Base-by-base conservation (phyloP, 2,888 invertebrate species). In the Volucella inflata region DNA sequence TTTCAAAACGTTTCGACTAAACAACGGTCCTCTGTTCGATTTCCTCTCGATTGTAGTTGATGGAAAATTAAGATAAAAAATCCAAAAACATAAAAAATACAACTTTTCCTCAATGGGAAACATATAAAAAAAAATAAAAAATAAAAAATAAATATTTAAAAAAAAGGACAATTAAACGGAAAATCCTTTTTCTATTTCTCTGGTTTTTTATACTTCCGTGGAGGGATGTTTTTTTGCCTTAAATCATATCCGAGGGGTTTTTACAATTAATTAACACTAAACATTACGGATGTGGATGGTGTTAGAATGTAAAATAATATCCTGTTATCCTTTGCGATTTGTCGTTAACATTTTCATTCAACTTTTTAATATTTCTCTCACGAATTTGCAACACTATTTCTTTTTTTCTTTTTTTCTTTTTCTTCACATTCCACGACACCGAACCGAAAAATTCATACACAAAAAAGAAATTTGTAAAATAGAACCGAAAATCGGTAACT, bases 81-180 rank as follows among this genome's bases (percentile, higher is more conserved):
- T 81, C 85, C 85, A 72, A 85, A 81, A 85, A 85, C 85, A 81
- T 72, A 85, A 85, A 85, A 81, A 77, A 77, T 76, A 85, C 85
- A 81, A 85, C 85, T 46, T 57, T 30, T 51, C 77, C 81, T 72
- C 76, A 85, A 44, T 62, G 71, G 85, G 76, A 67, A 81, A 85
- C 85, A 85, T 85, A 81, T 75, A 87, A 83, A 62, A 87, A 83
- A 81, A 78, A 64, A n/a, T n/a, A 87, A 83, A 81, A 78, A 64
- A 81, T 75, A 87, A 83, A 62, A 87, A 83, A 81, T 78, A 64
- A 70, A 57, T 62, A 68, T 60, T 62, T 62, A 64, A 62, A 60
- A 62, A 38, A 46, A 79, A 76, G 53, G 72, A 83, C 51, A 51
- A 77, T 16, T 50, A 51, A 53, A 36, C 71, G 65, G 51, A 65